A percentile compares a stretch with the other conserved stretches of the same genome.
phyloP scores from a whole-genome alignment of 2,113 vertebrate genomes.

The Penelope pileata region DNA sequence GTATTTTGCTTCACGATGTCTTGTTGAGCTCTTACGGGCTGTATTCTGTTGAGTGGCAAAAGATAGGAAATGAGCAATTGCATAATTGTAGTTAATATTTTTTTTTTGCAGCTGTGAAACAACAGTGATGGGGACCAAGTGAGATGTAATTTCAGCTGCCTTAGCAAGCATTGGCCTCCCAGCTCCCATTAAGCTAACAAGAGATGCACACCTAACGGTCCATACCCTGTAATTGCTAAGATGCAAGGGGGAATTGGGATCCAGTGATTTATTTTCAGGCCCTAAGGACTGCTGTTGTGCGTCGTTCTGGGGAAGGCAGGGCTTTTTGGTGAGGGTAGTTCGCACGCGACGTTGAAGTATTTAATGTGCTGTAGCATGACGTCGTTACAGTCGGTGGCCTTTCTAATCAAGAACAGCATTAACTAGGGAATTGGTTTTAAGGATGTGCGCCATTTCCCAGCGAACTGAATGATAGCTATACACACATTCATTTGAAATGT shows the following conservation, averaged over 20 bases:
- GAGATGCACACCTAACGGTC: background rate
- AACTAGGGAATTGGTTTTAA: background rate
- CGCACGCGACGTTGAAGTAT: accelerated
- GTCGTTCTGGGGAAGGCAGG: background rate
- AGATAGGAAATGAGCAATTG: background rate
- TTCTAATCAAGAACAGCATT: background rate
- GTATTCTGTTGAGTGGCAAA: background rate
- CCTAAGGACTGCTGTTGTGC: background rate
- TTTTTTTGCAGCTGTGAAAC: background rate
- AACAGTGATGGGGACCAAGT: background rate
- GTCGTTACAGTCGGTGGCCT: background rate
- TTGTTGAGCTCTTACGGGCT: background rate
- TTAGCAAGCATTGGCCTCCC: background rate
- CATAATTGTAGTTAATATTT: background rate
- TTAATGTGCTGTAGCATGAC: background rate
- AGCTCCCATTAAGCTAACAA: background rate
- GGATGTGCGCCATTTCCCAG: background rate
- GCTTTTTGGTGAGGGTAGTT: background rate
- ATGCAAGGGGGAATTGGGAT: background rate
- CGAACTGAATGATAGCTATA: background rate
- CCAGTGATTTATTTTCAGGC: background rate
- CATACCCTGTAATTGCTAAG: accelerated
- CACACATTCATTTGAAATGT: background rate
- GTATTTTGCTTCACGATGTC: background rate
- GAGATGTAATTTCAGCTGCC: background rate